Evolutionary conservation across 2,797 vertebrate species (phyloP), one percentile per base, ranked within the genome.

Genomic region (Acrossocheilus fasciatus): DNA sequence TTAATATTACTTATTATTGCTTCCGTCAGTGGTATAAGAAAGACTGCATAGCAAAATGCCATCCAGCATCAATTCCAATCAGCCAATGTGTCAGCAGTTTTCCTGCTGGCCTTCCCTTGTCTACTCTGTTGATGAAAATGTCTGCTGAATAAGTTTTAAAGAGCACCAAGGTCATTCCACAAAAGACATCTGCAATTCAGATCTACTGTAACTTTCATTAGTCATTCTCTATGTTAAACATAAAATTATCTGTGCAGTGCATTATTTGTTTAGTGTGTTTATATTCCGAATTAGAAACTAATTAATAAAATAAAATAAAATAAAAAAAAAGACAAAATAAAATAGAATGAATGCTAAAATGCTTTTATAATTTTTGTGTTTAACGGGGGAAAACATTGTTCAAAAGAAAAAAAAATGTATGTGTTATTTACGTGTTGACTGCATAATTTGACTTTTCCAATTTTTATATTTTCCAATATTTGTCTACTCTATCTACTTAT

Each of bases 111-210:
- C 52, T 84, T 81, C 52, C 26, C 41, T 39, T 3, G 1, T 50
- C 64, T 64, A 88, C 75, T 81, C 74, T 80, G 79, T 73, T 88
- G 83, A 86, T 84, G 75, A 87, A 88, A 87, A 82, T 52, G 82
- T 80, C 72, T 73, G 23, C 72, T 81, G 62, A 86, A 88, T 72
- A 52, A 52, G 30, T 82, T 88, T 84, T 75, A 30, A 82, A 45
- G 47, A 80, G 11, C 62, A 57, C 41, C 72, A 91, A 88, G 80
- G 83, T 88, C 81, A 86, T 54, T 72, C 79, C 17, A 18, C 26
- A 54, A 70, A 12, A 68, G 45, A 26, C 12, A 59, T 57, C 18
- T 74, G 41, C 17, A 73, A 47, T 64, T 80, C 57, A 82, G 18
- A 47, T 20, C 43, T 17, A 52, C 26, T 52, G 6, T 69, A 6